phyloP scores from a whole-genome alignment of 2,797 vertebrate species.

The Ptychobarbus kaznakovi region DNA sequence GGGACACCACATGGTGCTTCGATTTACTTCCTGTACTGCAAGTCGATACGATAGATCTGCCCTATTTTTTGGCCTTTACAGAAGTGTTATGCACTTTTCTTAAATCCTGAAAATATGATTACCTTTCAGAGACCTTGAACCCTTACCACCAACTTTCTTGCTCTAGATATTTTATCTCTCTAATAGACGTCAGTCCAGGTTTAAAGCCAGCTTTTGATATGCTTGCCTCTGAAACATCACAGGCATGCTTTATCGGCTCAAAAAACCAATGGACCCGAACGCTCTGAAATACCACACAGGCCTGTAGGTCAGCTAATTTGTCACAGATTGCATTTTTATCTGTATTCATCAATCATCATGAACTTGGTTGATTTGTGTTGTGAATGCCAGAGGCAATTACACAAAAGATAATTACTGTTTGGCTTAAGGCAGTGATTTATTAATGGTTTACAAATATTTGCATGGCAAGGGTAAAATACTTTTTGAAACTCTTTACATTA shows the following conservation, averaged over 20 bases:
- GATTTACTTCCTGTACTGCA: slow-evolving; percentile 42
- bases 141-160: not conserved
- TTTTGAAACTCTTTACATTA: not conserved
- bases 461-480: not conserved
- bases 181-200: slow-evolving; percentile 43
- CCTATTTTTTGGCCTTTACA: not conserved
- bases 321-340: slow-evolving; percentile 48
- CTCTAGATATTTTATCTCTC: slow-evolving; percentile 9
- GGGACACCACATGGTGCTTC: slow-evolving; percentile 39
- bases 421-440: slow-evolving; percentile 19
- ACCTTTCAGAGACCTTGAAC: slow-evolving; percentile 54
- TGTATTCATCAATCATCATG: slow-evolving; percentile 42
- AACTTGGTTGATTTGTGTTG: slow-evolving; percentile 25
- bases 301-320: slow-evolving; percentile 44
- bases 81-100: not conserved
- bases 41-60: not conserved
- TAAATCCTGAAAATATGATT: slow-evolving; percentile 48
- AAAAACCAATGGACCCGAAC: slow-evolving; percentile 37
- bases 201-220: slow-evolving; percentile 51
- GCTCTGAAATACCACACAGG: slow-evolving; percentile 27
- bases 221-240: slow-evolving; percentile 38
- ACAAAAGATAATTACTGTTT: slow-evolving; percentile 25
- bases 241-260: slow-evolving; percentile 49
- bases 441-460: slow-evolving; percentile 36
- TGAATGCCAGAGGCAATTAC: slow-evolving; percentile 9